Percentiles rank a stretch among this genome's conserved stretches.
Conservation (phyloP, 2,113 vertebrate genomes). For the Menidia beryllina region DNA sequence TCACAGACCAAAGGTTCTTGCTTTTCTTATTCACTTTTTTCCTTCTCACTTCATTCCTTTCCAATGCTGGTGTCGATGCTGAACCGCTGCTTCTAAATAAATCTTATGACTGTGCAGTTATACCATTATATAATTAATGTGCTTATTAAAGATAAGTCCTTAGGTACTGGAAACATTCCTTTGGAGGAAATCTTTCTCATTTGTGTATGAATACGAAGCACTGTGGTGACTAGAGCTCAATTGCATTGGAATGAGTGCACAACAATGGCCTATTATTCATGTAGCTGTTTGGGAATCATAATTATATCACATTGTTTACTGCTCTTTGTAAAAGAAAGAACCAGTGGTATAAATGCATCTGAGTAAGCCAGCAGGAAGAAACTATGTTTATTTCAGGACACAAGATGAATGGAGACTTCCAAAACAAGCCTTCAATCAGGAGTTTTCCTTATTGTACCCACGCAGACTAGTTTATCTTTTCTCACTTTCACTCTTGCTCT, state of each 20-base stretch:
- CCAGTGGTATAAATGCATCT: slow-evolving; percentile 34
- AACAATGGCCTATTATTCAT: slow-evolving; percentile 61
- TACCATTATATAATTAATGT: slow-evolving; percentile 70
- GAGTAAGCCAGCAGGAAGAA: slow-evolving; percentile 33
- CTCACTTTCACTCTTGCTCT: background rate
- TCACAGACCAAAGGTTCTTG: background rate
- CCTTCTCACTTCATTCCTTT: slow-evolving; percentile 22
- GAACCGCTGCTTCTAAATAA: slow-evolving; percentile 41
- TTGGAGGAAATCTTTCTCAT: slow-evolving; percentile 65
- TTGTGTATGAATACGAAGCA: slow-evolving; percentile 65
- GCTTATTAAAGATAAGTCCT: slow-evolving; percentile 72
- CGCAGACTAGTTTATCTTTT: background rate
- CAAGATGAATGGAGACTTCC: slow-evolving; percentile 42
- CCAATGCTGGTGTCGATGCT: slow-evolving; percentile 21
- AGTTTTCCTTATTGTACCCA: slow-evolving; percentile 19
- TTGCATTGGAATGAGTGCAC: slow-evolving; percentile 60
- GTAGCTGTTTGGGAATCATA: slow-evolving; percentile 43
- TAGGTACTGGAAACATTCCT: slow-evolving; percentile 46
- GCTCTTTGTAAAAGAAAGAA: slow-evolving; percentile 41
- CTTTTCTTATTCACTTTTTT: slow-evolving; percentile 15
- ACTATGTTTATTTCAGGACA: slow-evolving; percentile 39
- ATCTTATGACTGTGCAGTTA: slow-evolving; percentile 48
- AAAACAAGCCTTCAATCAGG: slow-evolving; percentile 52
- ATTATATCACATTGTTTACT: slow-evolving; percentile 51
- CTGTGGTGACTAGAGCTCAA: slow-evolving; percentile 54